phyloP scores from a whole-genome alignment of 2,888 invertebrate genomes.

The Coenonympha arcania region DNA sequence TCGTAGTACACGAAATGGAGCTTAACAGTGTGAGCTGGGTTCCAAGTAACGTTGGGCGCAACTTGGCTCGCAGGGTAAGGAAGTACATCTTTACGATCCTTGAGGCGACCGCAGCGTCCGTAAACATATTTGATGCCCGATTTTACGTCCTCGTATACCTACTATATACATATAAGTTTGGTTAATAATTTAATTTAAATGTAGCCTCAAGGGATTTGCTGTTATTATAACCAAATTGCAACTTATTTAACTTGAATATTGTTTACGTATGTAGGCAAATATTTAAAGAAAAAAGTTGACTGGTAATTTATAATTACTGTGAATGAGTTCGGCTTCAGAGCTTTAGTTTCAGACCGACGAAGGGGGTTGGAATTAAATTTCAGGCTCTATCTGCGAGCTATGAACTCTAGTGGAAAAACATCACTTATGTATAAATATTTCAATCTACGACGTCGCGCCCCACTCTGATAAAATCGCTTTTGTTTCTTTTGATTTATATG shows the following conservation, averaged over 20 bases:
- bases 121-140: conserved; percentile 44
- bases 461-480: too few species aligned
- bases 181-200: conserved; percentile 22
- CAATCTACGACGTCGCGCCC: too few species aligned
- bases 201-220: neutral
- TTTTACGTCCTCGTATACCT: conserved; percentile 39
- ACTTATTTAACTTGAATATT: neutral
- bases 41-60: conserved; percentile 40
- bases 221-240: neutral
- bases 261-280: neutral
- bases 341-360: too few species aligned
- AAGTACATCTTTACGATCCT: conserved; percentile 58
- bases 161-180: conserved; percentile 23
- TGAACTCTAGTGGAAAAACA: too few species aligned
- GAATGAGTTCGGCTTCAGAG: too few species aligned
- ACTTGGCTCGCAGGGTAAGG: conserved; percentile 50
- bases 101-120: conserved; percentile 53
- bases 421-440: too few species aligned
- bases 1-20: conserved; percentile 12
- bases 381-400: too few species aligned
- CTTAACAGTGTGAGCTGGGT: conserved; percentile 32
- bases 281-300: neutral
- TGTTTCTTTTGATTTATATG: too few species aligned
- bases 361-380: too few species aligned
- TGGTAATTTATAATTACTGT: too few species aligned